These are phyloP conservation scores for Empidonax alnorum DNA, from an alignment of 2,113 vertebrate species.

Conservation along the genomic window DNA sequence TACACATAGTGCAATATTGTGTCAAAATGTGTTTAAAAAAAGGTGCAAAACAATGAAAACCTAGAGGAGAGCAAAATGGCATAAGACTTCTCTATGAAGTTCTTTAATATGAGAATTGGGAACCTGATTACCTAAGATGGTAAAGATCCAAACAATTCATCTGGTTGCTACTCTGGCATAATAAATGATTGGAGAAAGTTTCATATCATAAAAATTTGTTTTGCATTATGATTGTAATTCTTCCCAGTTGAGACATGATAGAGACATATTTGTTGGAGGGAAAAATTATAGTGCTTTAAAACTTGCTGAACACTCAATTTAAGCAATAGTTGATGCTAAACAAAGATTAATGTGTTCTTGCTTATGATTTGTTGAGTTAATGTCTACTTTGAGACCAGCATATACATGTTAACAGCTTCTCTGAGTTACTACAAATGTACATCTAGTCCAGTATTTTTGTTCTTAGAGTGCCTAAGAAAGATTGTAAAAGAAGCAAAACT, in stretches of 20 bases:
- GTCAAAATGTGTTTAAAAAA: neutral
- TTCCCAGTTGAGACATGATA: neutral
- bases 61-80: neutral
- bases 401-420: neutral
- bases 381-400: neutral
- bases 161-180: neutral
- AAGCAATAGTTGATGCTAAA: neutral
- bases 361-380: neutral
- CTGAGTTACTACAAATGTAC: neutral
- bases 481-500: neutral
- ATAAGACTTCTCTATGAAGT: neutral
- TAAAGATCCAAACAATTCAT: neutral
- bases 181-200: neutral
- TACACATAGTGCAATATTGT: neutral
- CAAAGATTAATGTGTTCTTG: slow-evolving; percentile 15
- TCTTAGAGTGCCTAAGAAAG: neutral
- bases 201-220: neutral
- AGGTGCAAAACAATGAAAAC: neutral
- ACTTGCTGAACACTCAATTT: neutral
- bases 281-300: neutral
- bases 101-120: neutral
- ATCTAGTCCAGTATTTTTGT: neutral
- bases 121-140: neutral
- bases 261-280: neutral
- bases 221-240: neutral